Percentiles rank a stretch among this genome's conserved stretches.
Evolutionary conservation across 2,113 vertebrate genomes (phyloP).

Genomic region (Alexandromys fortis): DNA sequence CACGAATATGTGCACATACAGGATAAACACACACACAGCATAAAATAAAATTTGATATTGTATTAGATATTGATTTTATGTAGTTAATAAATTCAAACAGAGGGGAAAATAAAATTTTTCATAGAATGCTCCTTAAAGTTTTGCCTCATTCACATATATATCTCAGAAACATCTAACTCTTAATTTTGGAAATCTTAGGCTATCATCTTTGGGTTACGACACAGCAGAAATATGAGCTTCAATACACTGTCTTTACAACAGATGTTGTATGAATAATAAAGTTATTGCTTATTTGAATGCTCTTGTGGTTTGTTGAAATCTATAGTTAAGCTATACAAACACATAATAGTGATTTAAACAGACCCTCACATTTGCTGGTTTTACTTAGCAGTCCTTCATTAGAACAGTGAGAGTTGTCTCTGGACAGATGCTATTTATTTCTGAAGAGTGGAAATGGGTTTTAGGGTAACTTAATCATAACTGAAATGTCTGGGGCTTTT

Average conservation of each 20-base stretch:
- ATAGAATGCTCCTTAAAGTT: background rate
- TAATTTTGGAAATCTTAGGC: background rate
- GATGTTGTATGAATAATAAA: background rate
- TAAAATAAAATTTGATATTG: background rate
- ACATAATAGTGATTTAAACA: background rate
- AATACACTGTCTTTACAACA: background rate
- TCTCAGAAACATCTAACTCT: background rate
- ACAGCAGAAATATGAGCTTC: background rate
- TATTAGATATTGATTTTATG: background rate
- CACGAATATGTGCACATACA: too few relatives aligned
- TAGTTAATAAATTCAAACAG: background rate
- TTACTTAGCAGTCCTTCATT: background rate
- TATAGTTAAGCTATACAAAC: background rate
- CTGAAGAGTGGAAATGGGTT: background rate
- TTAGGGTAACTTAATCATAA: background rate
- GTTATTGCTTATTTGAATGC: background rate
- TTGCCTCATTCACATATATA: background rate
- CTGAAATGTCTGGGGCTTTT: background rate
- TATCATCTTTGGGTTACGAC: background rate
- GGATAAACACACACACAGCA: background rate
- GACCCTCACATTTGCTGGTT: background rate
- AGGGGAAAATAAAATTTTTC: background rate
- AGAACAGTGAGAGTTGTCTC: background rate
- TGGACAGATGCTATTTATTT: background rate
- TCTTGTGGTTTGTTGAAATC: background rate